Evolutionary conservation across 2,888 invertebrate genomes (phyloP), one percentile per base, ranked within the genome.

Genomic region (Acanthopleura granulata): DNA sequence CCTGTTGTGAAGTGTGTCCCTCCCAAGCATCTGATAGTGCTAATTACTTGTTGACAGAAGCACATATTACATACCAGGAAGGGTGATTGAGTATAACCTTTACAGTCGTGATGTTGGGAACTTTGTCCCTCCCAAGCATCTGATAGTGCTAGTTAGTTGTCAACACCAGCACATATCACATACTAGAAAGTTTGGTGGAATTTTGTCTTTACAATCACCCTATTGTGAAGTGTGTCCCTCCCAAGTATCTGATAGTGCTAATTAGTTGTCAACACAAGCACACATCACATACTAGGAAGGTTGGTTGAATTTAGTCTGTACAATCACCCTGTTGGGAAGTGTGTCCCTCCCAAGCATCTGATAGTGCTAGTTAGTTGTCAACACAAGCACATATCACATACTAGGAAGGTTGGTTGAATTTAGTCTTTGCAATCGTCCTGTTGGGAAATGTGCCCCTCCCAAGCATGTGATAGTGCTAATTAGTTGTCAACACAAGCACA

Each of bases 221-320:
- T 6, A 9, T 40, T 40, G 9, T 3, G 40, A 40, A 40, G 9
- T 40, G 40, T 40, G 22, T 4, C 57, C 57, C 22, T 57, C 57
- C 57, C 57, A n/a, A 57, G 57, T 12, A 57, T 57, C 57, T 57
- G 57, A 57, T 57, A 57, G 57, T 57, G 57, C 57, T 57, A 57
- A 22, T 57, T 57, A 6, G 57, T 57, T 57, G 18, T 57, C 22
- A n/a, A 57, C 57, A 57, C 57, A 12, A 57, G 57, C 57, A 57
- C 57, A 57, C 12, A 57, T 12, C 57, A 18, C 3, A 57, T 57
- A 57, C 57, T 22, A 57, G 57, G 57, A 57, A 57, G 22, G 57
- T 3, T 4, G 9, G 4, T 40, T 6, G 18, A 57, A 57, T 57
- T 51, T 57, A 18, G 3, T 57, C 12, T 6, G 6, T 18, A 12